phyloP scores from a whole-genome alignment of 1,140 invertebrate species.

The Procambarus virginalis region DNA sequence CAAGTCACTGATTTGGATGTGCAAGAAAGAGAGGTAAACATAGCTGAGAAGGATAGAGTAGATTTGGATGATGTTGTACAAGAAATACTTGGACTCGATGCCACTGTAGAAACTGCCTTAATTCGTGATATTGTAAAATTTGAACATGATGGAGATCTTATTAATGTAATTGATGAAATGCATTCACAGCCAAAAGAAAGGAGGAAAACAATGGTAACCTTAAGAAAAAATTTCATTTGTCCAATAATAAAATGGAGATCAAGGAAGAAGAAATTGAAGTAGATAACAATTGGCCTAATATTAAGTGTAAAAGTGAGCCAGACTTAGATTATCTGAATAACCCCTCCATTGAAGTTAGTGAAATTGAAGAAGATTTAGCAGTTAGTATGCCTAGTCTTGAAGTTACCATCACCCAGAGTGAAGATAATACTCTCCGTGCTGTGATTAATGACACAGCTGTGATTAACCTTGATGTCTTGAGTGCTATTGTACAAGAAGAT shows the following conservation, averaged over 20 bases:
- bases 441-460: conserved; percentile 44
- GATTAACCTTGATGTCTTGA: conserved; percentile 39
- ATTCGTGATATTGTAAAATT: conserved; percentile 46
- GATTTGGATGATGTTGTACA: conserved; percentile 53
- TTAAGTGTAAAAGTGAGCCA: background rate
- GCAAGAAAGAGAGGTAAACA: background rate
- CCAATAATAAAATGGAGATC: background rate
- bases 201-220: conserved; percentile 5
- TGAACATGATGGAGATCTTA: conserved; percentile 29
- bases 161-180: conserved; percentile 48
- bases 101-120: conserved; percentile 3
- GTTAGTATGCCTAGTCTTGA: conserved; percentile 27
- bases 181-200: background rate
- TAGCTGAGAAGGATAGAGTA: conserved; percentile 23
- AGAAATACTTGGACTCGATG: conserved; percentile 42
- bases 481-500: conserved; percentile 24
- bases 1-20: conserved; percentile 39
- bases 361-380: conserved; percentile 31
- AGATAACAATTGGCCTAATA: background rate
- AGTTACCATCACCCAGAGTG: conserved; percentile 38
- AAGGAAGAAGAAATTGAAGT: conserved; percentile 11
- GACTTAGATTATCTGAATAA: background rate
- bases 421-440: conserved; percentile 42
- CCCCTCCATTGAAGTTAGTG: conserved; percentile 54
- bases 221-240: conserved; percentile 1